Conservation (phyloP, 2,888 invertebrate genomes). For the Lycia hirtaria region DNA sequence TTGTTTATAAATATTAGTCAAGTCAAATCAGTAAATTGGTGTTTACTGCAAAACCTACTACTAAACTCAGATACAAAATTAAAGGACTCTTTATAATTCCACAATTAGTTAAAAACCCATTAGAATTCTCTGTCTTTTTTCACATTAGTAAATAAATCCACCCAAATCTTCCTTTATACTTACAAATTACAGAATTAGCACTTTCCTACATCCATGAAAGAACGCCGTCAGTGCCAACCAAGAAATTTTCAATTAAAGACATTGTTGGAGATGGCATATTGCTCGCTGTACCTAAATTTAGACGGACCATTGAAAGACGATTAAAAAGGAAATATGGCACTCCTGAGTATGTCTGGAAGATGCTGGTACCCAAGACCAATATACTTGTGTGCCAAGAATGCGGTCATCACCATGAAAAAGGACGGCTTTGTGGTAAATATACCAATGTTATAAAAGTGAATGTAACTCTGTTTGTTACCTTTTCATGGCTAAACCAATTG, state of each 20-base stretch:
- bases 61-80: not conserved
- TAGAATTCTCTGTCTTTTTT: not conserved
- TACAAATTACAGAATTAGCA: constrained; percentile 64
- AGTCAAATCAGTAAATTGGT: not conserved
- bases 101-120: not conserved
- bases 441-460: too few relatives aligned
- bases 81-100: not conserved
- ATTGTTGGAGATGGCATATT: constrained; percentile 90
- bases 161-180: not conserved
- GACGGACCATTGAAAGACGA: constrained; percentile 91
- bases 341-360: constrained; percentile 88
- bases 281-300: constrained; percentile 92
- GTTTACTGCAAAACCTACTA: too few relatives aligned
- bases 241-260: constrained; percentile 85
- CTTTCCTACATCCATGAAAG: constrained; percentile 62
- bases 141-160: not conserved
- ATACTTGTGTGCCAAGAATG: constrained; percentile 92
- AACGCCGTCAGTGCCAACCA: constrained; percentile 42
- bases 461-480: too few relatives aligned
- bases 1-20: too few relatives aligned
- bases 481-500: too few relatives aligned
- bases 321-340: constrained; percentile 89
- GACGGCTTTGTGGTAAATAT: constrained; percentile 91
- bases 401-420: constrained; percentile 93
- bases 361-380: constrained; percentile 89